Evolutionary conservation across 2,888 invertebrate species (phyloP).

Genomic region (Spilarctia lutea): DNA sequence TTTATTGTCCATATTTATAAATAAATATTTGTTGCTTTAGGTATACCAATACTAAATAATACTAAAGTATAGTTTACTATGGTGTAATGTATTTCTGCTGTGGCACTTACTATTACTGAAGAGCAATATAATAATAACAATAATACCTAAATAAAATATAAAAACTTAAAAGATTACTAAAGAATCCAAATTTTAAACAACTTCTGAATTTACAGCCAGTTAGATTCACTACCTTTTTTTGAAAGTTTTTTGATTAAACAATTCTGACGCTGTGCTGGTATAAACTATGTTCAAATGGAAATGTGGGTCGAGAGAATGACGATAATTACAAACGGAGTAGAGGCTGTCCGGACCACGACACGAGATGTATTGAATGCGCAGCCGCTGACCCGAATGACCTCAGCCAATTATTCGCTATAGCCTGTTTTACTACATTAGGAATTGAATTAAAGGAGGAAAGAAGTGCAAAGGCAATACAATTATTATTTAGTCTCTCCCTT

Average conservation of each 20-base stretch:
- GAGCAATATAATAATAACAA: too few species aligned
- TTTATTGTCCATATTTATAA: too few species aligned
- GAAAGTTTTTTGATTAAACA: neutral
- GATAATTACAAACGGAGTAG: constrained; percentile 19
- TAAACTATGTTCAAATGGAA: constrained; percentile 9
- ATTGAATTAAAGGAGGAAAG: neutral
- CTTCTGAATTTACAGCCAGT: too few species aligned
- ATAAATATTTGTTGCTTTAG: too few species aligned
- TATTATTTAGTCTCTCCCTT: neutral
- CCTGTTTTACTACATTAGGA: neutral
- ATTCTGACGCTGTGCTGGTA: neutral
- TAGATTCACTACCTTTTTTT: neutral
- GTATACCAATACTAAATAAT: too few species aligned
- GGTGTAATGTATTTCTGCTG: too few species aligned
- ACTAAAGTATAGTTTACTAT: too few species aligned
- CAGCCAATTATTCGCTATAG: constrained; percentile 13
- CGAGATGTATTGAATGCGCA: constrained; percentile 17
- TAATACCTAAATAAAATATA: too few species aligned
- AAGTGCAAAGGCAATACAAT: neutral
- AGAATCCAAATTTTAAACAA: too few species aligned
- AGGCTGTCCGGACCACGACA: constrained; percentile 7
- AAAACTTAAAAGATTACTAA: too few species aligned
- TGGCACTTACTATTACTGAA: too few species aligned
- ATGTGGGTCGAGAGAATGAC: constrained; percentile 11
- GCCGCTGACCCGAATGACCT: constrained; percentile 19